Evolutionary conservation across 2,797 vertebrate species (phyloP).

Genomic region (Phataginus tetradactyla): DNA sequence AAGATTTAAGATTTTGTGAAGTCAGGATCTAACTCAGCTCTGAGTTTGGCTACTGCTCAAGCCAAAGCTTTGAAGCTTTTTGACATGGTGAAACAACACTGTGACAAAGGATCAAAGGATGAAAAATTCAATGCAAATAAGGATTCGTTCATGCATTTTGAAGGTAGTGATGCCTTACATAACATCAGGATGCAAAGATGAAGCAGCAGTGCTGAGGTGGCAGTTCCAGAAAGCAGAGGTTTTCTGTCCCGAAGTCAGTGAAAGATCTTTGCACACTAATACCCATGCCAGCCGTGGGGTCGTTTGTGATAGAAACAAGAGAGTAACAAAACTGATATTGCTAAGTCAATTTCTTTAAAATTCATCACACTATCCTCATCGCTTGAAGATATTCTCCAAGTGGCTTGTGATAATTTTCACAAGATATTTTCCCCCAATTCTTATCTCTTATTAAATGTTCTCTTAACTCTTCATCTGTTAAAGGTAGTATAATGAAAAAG

Average conservation of each 20-base stretch:
- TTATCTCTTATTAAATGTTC: constrained; percentile 1
- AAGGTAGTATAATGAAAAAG: not conserved
- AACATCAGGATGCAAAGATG: not conserved
- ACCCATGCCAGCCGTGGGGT: not conserved
- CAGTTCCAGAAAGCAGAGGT: not conserved
- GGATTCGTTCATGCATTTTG: constrained; percentile 38
- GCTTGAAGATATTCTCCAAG: constrained; percentile 10
- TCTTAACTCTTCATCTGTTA: not conserved
- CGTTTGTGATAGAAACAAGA: not conserved
- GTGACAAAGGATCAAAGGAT: constrained; percentile 65
- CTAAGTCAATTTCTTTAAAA: constrained; percentile 6
- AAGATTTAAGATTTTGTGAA: constrained; percentile 66
- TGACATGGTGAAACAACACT: constrained; percentile 58
- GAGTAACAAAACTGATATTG: not conserved
- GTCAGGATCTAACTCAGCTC: constrained; percentile 61
- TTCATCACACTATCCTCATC: not conserved
- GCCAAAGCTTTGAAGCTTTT: constrained; percentile 71
- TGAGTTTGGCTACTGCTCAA: constrained; percentile 57
- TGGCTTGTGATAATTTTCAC: constrained; percentile 4
- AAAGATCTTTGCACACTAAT: not conserved
- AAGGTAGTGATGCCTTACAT: constrained; percentile 42
- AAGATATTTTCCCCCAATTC: not conserved
- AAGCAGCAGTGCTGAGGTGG: not conserved
- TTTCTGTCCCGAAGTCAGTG: not conserved
- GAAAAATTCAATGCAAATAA: constrained; percentile 34